phyloP scores from a whole-genome alignment of 2,888 invertebrate genomes.

The Myathropa florea region DNA sequence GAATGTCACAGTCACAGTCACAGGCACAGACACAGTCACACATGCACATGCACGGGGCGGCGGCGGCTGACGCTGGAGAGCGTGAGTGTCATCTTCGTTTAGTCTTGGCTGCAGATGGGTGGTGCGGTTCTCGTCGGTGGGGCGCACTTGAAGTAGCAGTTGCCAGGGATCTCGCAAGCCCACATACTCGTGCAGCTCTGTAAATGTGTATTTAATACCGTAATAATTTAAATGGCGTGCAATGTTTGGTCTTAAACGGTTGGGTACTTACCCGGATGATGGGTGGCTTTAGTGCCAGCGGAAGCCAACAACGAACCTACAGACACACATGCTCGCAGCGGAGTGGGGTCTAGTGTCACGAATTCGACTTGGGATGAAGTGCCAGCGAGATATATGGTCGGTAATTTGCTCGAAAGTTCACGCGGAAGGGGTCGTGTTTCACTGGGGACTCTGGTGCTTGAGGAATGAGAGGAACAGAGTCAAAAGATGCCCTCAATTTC shows the following conservation, averaged over 20 bases:
- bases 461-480: not conserved
- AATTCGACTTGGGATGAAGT: not conserved
- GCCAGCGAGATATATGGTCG: not conserved
- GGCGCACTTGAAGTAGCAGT: not conserved
- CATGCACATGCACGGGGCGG: not conserved
- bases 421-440: not conserved
- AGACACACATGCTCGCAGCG: not conserved
- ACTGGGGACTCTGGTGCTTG: not conserved
- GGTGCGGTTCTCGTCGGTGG: no score
- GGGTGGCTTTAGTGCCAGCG: conserved; percentile 10
- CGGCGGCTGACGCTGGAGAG: not conserved
- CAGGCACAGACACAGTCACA: not conserved
- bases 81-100: conserved; percentile 52
- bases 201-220: conserved; percentile 50
- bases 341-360: not conserved
- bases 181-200: conserved; percentile 21
- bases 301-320: not conserved
- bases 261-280: conserved; percentile 35
- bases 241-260: conserved; percentile 25
- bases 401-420: not conserved
- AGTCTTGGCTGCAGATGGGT: not conserved
- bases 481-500: no score
- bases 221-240: conserved; percentile 55
- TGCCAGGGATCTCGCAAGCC: not conserved
- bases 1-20: conserved; percentile 37